Evolutionary conservation across 1,140 invertebrate species (phyloP), one percentile per base, ranked within the genome.

Genomic region (Bombus soroeensis): DNA sequence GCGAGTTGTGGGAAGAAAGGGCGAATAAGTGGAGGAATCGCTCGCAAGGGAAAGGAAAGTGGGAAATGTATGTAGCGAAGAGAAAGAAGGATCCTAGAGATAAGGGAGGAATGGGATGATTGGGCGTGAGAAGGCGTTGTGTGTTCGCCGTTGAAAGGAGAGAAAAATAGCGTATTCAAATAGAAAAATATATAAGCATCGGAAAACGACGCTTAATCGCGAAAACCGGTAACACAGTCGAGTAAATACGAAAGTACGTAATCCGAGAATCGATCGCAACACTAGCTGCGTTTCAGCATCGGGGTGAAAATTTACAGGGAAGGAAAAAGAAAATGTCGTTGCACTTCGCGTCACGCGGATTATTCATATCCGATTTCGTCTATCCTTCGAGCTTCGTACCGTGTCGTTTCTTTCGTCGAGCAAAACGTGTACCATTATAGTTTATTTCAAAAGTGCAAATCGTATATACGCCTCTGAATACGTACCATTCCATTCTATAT

Each of bases 321-420:
- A 43, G 22, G n/a, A 34, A 64, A 78, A 78, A 78, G 25, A 13
- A 37, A 28, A 43, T 15, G 3, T 18, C 34, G 25, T 74, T 74
- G n/a, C 64, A n/a, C 9, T 57, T 57, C 43, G 43, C 43, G 32
- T 66, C n/a, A 22, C 76, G n/a, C 59, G 59, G 76, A 78, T 78
- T 64, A 78, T 59, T 78, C 39, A 25, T 78, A 78, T 78, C 76
- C 37, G 76, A 78, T 78, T 78, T 78, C 76, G 15, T n/a, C 12
- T 78, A 66, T 78, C 76, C 39, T 53, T 43, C 22, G 18, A 66
- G 59, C 59, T 66, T 59, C 32, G 62, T 80, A 34, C 59, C 70
- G 39, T 43, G 59, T 43, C 32, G 68, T 47, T 87, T 80, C 22
- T 87, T 80, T 15, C 37, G 2, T 43, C 32, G 37, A 41, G 2